Percentiles rank a stretch among this genome's conserved stretches.
Evolutionary conservation across 1,140 invertebrate species (phyloP).

Genomic region (Musca vetustissima): DNA sequence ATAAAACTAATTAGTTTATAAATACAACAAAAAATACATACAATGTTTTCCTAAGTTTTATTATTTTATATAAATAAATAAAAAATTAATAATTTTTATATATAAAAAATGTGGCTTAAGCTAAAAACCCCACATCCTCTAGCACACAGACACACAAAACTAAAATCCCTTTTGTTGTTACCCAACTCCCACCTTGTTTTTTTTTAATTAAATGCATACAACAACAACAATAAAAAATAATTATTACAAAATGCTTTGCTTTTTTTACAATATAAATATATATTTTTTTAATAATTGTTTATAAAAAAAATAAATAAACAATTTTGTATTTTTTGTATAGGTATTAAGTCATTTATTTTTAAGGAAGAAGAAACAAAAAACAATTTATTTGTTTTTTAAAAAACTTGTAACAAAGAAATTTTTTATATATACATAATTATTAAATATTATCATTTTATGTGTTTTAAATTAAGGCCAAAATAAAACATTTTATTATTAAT

Average conservation of each 20-base stretch:
- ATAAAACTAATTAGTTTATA: not conserved
- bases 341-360: no score
- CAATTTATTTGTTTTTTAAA: not conserved
- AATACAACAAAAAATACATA: not conserved
- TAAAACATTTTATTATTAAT: not conserved
- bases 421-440: constrained; percentile 8
- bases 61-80: no score
- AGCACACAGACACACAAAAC: no score
- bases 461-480: no score
- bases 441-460: no score
- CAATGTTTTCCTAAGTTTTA: not conserved
- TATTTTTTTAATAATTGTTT: not conserved
- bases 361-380: not conserved
- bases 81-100: no score
- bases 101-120: no score
- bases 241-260: no score
- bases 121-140: no score
- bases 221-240: no score
- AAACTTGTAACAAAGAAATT: not conserved
- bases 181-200: constrained; percentile 16
- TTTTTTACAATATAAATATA: not conserved
- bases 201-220: no score
- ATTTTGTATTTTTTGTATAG: constrained; percentile 14
- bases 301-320: not conserved
- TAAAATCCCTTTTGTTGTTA: constrained; percentile 7